Evolutionary conservation across 2,113 vertebrate genomes (phyloP), one percentile per base, ranked within the genome.

Genomic region (Hypanus sabinus): DNA sequence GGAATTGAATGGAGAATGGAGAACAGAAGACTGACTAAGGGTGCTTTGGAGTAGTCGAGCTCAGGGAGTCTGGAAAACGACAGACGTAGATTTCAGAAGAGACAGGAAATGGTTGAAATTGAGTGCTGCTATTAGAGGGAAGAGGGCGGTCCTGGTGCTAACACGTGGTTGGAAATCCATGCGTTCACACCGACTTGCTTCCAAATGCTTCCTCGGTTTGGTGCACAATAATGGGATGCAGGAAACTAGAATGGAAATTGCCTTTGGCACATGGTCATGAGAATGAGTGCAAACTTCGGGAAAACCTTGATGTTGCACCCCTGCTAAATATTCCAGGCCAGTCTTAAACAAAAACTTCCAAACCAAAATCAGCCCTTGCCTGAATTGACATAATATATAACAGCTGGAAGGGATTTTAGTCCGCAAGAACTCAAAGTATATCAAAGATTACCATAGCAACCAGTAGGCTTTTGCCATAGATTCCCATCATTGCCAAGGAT

Each of bases 401-500:
- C 33, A 55, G 36, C 68, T 93, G 70, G 38, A 46, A 38, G 7
- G 18, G 33, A 38, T 12, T 71, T 75, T 55, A 30, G 68, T 75
- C 70, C 24, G 16, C 30, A 12, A 70, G 68, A 55, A 38, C 90
- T 38, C 20, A 46, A 38, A 93, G 24, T 27, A 73, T 12, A 73
- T 73, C 90, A 75, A 11, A 1, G 9, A 73, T 93, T 93, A 55
- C 91, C 70, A 93, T 46, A n/a, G 91, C 46, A 93, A 93, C 70
- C 0, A 73, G 20, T 24, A 55, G 24, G 38, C 91, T 75, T 93
- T 93, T 16, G 65, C 68, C 90, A 92, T 24, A 10, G 33, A 62
- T 91, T 68, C 18, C 65, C 18, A 3, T 71, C 65, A 93, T 93
- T 46, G 91, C 36, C 70, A 75, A 93, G 33, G 91, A 46, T 93